These are phyloP conservation scores for Nematolebias whitei DNA, from an alignment of 2,113 vertebrate species.

Conservation along the genomic window DNA sequence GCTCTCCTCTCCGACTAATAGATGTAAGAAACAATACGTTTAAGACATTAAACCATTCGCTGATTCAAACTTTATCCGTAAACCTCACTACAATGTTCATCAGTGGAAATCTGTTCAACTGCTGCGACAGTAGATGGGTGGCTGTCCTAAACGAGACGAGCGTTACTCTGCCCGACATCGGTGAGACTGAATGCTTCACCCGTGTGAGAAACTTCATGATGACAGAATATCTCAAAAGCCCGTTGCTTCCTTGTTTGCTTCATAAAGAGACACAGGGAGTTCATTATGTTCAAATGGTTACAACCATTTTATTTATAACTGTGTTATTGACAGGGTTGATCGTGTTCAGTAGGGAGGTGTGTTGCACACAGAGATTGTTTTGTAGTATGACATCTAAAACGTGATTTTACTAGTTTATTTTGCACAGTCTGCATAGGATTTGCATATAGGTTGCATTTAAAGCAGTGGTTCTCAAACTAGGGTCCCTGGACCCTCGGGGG, in stretches of 20 bases:
- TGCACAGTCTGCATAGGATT: not conserved
- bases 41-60: conserved; percentile 45
- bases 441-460: not conserved
- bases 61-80: conserved; percentile 17
- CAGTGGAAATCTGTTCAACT: conserved; percentile 80
- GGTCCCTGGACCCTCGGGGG: too few relatives aligned
- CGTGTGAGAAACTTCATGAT: conserved; percentile 14
- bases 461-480: too few relatives aligned
- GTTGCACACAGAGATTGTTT: conserved; percentile 24
- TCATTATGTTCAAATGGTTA: conserved; percentile 44
- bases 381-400: conserved; percentile 43
- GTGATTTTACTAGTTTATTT: not conserved
- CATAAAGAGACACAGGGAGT: conserved; percentile 22
- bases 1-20: conserved; percentile 70
- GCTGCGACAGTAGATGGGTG: conserved; percentile 81
- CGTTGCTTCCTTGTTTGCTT: conserved; percentile 47
- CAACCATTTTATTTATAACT: conserved; percentile 54
- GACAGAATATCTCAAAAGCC: conserved; percentile 43
- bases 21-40: conserved; percentile 76
- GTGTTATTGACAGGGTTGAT: conserved; percentile 33
- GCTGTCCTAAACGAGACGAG: conserved; percentile 41
- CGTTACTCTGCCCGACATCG: conserved; percentile 72
- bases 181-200: conserved; percentile 60
- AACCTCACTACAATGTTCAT: conserved; percentile 69
- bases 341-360: conserved; percentile 42